phyloP scores from a whole-genome alignment of 2,113 vertebrate species.

The Gambusia affinis region DNA sequence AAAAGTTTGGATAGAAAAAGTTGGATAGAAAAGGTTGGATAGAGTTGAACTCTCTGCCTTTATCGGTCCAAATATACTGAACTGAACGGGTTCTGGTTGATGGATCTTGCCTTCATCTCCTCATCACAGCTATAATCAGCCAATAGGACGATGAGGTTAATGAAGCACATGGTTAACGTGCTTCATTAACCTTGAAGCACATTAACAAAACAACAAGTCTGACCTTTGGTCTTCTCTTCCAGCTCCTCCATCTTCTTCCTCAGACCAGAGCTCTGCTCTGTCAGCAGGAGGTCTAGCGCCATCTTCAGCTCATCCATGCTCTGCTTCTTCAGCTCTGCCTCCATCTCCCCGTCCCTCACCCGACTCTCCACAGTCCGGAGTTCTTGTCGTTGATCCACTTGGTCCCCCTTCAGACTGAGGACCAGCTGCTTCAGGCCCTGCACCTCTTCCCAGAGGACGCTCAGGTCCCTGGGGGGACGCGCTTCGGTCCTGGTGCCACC shows the following conservation, averaged over 20 bases:
- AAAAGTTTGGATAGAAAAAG: background rate
- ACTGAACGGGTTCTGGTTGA: background rate
- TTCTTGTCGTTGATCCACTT: constrained; percentile 46
- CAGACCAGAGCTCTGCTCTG: constrained; percentile 12
- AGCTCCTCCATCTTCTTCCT: constrained; percentile 33
- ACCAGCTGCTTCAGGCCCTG: constrained; percentile 60
- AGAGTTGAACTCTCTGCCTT: background rate
- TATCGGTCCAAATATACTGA: background rate
- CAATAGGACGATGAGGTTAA: background rate
- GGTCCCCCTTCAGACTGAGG: constrained; percentile 42
- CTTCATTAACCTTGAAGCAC: no score
- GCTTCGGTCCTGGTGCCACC: background rate
- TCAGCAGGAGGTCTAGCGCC: background rate
- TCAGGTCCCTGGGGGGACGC: background rate
- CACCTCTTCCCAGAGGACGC: constrained; percentile 61
- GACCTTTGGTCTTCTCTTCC: constrained; percentile 47
- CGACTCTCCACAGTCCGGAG: constrained; percentile 58
- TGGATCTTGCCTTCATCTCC: background rate
- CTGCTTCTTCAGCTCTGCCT: constrained; percentile 10
- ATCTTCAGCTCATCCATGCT: constrained; percentile 23
- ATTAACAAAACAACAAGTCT: background rate
- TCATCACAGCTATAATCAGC: background rate
- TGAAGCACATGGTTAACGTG: background rate
- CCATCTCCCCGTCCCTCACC: constrained; percentile 53
- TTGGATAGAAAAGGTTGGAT: no score